Percentiles rank a stretch among this genome's conserved stretches.
Evolutionary conservation across 2,797 vertebrate species (phyloP).

Genomic region (Sebastes trivittatus): DNA sequence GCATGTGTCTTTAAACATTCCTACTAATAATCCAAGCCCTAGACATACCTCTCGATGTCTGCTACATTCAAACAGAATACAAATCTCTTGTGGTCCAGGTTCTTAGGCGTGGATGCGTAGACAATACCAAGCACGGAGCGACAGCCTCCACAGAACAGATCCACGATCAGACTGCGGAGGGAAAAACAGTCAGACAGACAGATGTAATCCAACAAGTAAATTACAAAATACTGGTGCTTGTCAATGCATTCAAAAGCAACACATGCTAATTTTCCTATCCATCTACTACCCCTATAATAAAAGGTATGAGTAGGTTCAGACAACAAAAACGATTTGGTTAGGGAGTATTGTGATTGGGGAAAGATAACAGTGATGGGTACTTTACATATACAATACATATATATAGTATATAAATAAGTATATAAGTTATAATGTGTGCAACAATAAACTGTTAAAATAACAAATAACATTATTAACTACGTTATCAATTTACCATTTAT

Average conservation of each 20-base stretch:
- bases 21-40: neutral
- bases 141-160: conserved; percentile 86
- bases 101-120: conserved; percentile 87
- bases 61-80: conserved; percentile 86
- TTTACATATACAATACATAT: neutral
- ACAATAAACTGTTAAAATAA: too few relatives aligned
- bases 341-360: neutral
- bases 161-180: conserved; percentile 81
- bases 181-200: neutral
- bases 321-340: neutral
- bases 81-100: conserved; percentile 88
- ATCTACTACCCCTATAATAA: neutral
- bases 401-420: too few relatives aligned
- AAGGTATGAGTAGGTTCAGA: neutral
- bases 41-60: conserved; percentile 87
- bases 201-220: neutral
- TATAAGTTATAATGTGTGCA: too few relatives aligned
- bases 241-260: neutral
- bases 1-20: neutral
- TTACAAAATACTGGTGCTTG: neutral
- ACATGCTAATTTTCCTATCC: neutral
- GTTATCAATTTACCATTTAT: too few relatives aligned
- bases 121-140: conserved; percentile 81
- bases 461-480: too few relatives aligned
- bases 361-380: neutral